phyloP scores from a whole-genome alignment of 2,113 vertebrate genomes.

The Corynorhinus townsendii region DNA sequence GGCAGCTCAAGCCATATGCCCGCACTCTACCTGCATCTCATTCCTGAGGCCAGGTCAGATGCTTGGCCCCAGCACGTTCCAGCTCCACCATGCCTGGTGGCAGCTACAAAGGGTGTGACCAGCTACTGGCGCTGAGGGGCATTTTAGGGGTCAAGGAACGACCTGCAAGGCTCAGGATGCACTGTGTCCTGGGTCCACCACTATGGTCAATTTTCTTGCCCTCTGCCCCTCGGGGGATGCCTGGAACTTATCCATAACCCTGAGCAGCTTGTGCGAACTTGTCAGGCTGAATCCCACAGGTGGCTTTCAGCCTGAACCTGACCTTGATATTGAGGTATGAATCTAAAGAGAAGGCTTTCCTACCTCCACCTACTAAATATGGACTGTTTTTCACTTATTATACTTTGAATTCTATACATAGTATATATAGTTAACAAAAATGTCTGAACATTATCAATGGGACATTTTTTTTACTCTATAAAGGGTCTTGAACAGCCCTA shows the following conservation, averaged over 20 bases:
- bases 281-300: fast-evolving
- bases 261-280: background rate
- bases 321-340: background rate
- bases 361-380: background rate
- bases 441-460: background rate
- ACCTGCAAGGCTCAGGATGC: background rate
- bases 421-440: background rate
- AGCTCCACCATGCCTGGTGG: background rate
- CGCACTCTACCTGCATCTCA: background rate
- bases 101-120: fast-evolving
- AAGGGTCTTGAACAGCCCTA: background rate
- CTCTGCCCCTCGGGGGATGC: background rate
- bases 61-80: background rate
- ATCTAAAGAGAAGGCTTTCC: background rate
- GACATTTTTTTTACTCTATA: background rate
- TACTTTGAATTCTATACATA: background rate
- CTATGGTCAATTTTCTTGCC: background rate
- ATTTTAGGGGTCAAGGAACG: background rate
- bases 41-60: fast-evolving
- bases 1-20: background rate
- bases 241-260: background rate
- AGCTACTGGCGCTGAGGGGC: background rate
- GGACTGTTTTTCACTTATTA: background rate
- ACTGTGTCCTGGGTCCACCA: background rate
- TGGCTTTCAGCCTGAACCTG: background rate